Evolutionary conservation across 2,888 invertebrate species (phyloP).

Genomic region (Drosophila fungiperda): DNA sequence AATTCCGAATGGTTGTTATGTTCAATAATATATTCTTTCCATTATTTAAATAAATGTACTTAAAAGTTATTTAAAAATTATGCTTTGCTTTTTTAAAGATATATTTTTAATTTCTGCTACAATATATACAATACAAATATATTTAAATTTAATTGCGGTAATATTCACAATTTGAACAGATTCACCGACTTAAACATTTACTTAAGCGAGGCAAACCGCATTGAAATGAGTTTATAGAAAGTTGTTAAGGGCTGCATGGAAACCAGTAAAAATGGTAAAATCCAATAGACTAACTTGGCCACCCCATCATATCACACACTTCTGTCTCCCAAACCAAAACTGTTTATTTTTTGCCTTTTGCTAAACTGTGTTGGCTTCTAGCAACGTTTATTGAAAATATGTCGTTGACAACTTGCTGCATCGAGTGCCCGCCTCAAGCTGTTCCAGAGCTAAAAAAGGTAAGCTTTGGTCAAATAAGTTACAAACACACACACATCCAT

Average conservation of each 20-base stretch:
- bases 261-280: constrained; percentile 20
- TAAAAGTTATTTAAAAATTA: neutral
- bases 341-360: constrained; percentile 29
- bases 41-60: neutral
- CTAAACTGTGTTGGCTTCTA: constrained; percentile 26
- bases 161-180: neutral
- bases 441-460: neutral
- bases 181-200: neutral
- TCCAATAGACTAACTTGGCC: constrained; percentile 20
- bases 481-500: neutral
- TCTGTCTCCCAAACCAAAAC: constrained; percentile 5
- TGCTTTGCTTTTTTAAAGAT: neutral
- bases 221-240: neutral
- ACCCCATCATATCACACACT: neutral
- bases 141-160: neutral
- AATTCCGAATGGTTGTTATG: neutral
- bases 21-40: neutral
- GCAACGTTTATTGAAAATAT: constrained; percentile 49
- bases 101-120: neutral
- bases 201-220: neutral
- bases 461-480: constrained; percentile 14
- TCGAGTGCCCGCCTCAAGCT: constrained; percentile 1
- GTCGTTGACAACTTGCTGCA: constrained; percentile 44
- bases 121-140: too few species aligned
- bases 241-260: neutral